Evolutionary conservation across 2,113 vertebrate genomes (phyloP), one percentile per base, ranked within the genome.

Genomic region (Lepisosteus osseus): DNA sequence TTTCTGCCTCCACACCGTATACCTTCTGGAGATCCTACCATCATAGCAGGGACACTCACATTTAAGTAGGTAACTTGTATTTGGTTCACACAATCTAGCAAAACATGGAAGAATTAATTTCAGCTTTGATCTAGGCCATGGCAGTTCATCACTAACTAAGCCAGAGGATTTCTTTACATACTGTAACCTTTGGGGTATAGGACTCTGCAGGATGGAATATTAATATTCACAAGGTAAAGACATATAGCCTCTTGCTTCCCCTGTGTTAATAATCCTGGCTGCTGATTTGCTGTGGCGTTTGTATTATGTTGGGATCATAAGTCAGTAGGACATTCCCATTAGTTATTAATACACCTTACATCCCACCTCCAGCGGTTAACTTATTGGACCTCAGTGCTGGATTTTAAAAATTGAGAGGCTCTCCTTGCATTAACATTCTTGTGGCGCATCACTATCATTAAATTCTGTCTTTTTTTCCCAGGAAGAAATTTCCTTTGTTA

Each of bases 371-470:
- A 66, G 64, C 12, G 64, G 64, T 66, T 41, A 14, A 45, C 43
- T 66, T 8, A 15, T 42, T 44, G n/a, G 11, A 43, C 64, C 64
- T 41, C 64, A 42, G 13, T 45, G 64, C 64, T 44, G 45, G 41
- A 44, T 44, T 44, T 66, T 45, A 66, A 66, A 66, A 44, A 66
- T 67, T 67, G 44, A 67, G 47, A 9, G 29, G 14, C 15, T 67
- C 66, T 54, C 44, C 66, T 67, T 67, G 5, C 47, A 67, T 67
- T 43, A 47, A 44, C 47, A 51, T 51, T 45, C 47, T n/a, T 67
- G 44, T 54, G 66, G 17, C 66, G 17, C 66, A 67, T 54, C 66
- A 54, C 44, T 15, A 54, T 67, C 66, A 67, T 67, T 67, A 67
- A 45, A 54, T 47, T 45, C 45, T 51, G 11, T 54, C 43, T 54